Evolutionary conservation across 23 tunicate genomes (phyloP), one percentile per base, ranked within the genome.

Genomic region (Trididemnum miniatum): DNA sequence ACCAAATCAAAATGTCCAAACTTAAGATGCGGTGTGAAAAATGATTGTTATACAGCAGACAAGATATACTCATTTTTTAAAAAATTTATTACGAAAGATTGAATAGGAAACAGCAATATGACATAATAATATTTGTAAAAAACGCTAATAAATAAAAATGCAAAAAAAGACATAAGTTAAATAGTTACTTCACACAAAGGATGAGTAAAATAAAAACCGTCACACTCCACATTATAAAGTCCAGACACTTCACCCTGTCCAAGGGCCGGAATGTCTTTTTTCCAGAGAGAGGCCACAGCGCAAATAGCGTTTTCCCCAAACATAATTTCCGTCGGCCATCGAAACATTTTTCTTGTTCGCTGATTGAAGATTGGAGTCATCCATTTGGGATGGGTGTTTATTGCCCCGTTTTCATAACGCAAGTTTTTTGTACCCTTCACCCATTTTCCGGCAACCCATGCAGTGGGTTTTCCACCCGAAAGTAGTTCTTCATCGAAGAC

Each of bases 371-470:
- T 65, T 36, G 71, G 35, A 15, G 92, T 62, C 72, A 88, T 82
- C 92, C 92, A 88, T 5, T 65, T 82, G 2, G 92, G 82, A 15
- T 50, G 31, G 20, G 51, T 27, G 51, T 88, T 50, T 50, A 76
- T 71, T 34, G 23, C 59, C 20, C 82, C 82, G 71, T 82, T 71
- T 20, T 52, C 66, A 64, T 88, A 75, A 7, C 40, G 77, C 39
- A 88, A 35, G 62, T 67, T 31, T 20, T 31, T 66, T 7, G 87
- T 88, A 35, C 78, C 87, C 26, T 52, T 57, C 15, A 82, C 27
- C 86, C 85, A 81, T 20, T 63, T 44, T 15, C 92, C 92, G 30
- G 69, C 87, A 1, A 69, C 81, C 92, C 92, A 88, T 4, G 92
- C 92, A 1, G 92, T 88, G 0, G 92, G 92, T 26, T 39, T 75